phyloP scores from a whole-genome alignment of 2,888 invertebrate species.

The Hydriomena furcata region DNA sequence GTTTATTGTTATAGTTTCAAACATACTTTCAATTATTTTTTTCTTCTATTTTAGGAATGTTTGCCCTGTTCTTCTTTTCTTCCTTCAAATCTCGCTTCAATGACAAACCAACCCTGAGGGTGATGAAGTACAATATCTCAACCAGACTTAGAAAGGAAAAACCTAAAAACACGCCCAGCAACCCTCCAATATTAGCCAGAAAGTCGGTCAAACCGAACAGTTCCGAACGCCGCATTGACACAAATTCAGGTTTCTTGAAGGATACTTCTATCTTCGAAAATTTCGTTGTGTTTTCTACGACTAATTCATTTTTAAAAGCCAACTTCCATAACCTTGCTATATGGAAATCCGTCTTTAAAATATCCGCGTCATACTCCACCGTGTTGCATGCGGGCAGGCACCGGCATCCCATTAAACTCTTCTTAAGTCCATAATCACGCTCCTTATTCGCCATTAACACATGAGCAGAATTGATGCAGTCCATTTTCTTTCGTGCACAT shows the following conservation, averaged over 20 bases:
- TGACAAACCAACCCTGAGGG: slow-evolving; percentile 48
- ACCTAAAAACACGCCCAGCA: too few relatives aligned
- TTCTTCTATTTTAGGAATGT: too few relatives aligned
- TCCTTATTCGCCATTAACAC: slow-evolving; percentile 3
- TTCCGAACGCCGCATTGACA: slow-evolving; percentile 82
- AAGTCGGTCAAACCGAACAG: slow-evolving; percentile 83
- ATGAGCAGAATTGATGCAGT: slow-evolving; percentile 7
- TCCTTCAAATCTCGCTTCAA: too few relatives aligned
- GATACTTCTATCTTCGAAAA: slow-evolving; percentile 71
- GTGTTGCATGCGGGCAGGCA: slow-evolving; percentile 76
- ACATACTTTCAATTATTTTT: too few relatives aligned
- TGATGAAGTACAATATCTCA: slow-evolving; percentile 80
- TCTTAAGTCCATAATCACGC: not conserved
- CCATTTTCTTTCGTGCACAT: not conserved
- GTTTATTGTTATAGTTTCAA: too few relatives aligned
- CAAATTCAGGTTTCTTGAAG: slow-evolving; percentile 81
- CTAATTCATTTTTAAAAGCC: too few relatives aligned
- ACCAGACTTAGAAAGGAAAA: slow-evolving; percentile 81
- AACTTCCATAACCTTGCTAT: not conserved
- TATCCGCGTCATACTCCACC: slow-evolving; percentile 85
- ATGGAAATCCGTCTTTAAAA: slow-evolving; percentile 84
- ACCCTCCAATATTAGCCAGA: slow-evolving; percentile 82
- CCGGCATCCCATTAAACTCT: slow-evolving; percentile 23
- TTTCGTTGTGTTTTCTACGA: not conserved
- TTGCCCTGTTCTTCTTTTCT: too few relatives aligned